A percentile compares a stretch with the other conserved stretches of the same genome.
phyloP scores from a whole-genome alignment of 1,140 invertebrate species.

The Philopotamus ludificatus region DNA sequence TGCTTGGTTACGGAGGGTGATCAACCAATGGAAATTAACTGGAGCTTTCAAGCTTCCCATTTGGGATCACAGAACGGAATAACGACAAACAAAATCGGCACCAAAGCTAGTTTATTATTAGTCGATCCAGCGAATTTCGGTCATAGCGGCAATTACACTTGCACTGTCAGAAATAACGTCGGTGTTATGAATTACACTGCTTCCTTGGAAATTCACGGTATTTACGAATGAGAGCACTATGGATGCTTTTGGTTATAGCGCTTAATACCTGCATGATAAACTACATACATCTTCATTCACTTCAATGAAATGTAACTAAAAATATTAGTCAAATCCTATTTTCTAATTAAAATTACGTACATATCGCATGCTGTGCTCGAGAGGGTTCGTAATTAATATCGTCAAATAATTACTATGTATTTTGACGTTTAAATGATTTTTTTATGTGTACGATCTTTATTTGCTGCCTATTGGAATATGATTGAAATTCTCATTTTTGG shows the following conservation, averaged over 20 bases:
- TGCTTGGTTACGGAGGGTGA: conserved; percentile 80
- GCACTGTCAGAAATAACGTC: conserved; percentile 68
- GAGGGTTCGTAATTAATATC: no score
- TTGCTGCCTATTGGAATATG: neutral
- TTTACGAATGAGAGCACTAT: conserved; percentile 14
- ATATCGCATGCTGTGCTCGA: no score
- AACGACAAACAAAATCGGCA: conserved; percentile 59
- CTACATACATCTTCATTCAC: neutral
- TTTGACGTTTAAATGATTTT: no score
- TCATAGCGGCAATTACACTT: conserved; percentile 75
- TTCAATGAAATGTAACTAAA: no score
- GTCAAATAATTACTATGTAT: no score
- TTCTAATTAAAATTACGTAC: no score
- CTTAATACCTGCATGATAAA: conserved; percentile 31
- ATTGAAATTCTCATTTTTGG: conserved; percentile 33
- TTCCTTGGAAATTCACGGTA: conserved; percentile 59
- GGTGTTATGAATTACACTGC: conserved; percentile 63
- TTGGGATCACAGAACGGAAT: conserved; percentile 61
- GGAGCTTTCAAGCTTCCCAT: conserved; percentile 67
- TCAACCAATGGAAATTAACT: conserved; percentile 77
- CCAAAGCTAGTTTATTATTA: conserved; percentile 53
- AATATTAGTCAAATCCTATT: no score
- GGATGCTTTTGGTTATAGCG: conserved; percentile 2
- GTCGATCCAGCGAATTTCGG: conserved; percentile 56
- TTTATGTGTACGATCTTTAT: neutral